These are phyloP conservation scores for Philypnodon macrostomus DNA, from an alignment of 2,797 vertebrate species.

Conservation along the genomic window DNA sequence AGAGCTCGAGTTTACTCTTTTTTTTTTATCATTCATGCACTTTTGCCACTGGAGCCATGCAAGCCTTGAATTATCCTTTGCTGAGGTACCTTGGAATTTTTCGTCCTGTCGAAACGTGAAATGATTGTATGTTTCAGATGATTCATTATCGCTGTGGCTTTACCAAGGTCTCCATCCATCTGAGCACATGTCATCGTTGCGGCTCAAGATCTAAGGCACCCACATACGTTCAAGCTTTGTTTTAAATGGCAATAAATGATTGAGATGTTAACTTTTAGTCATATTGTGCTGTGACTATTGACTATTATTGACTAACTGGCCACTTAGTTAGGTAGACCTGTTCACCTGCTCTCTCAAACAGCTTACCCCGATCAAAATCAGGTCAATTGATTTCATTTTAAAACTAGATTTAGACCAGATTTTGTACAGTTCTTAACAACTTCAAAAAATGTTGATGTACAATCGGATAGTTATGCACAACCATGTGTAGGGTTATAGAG, in stretches of 20 bases:
- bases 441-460: no score
- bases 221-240: no score
- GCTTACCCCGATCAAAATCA: no score
- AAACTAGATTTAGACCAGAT: no score
- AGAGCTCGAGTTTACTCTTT: conserved; percentile 6
- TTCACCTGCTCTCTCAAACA: no score
- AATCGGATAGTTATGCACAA: no score
- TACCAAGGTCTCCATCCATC: conserved; percentile 52
- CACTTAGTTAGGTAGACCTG: no score
- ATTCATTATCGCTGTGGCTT: conserved; percentile 52
- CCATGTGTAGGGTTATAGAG: no score
- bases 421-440: no score
- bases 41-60: conserved; percentile 10
- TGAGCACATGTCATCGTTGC: conserved; percentile 36
- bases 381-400: no score
- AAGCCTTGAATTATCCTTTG: conserved; percentile 19
- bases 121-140: conserved; percentile 44
- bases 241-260: conserved; percentile 26
- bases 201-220: conserved; percentile 34
- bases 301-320: no score
- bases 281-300: conserved; percentile 17
- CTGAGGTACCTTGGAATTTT: conserved; percentile 35
- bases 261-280: conserved; percentile 17
- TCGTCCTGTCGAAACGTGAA: conserved; percentile 47
- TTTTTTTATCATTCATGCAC: conserved; percentile 10